phyloP scores from a whole-genome alignment of 2,113 vertebrate species.

The Ciconia boyciana region DNA sequence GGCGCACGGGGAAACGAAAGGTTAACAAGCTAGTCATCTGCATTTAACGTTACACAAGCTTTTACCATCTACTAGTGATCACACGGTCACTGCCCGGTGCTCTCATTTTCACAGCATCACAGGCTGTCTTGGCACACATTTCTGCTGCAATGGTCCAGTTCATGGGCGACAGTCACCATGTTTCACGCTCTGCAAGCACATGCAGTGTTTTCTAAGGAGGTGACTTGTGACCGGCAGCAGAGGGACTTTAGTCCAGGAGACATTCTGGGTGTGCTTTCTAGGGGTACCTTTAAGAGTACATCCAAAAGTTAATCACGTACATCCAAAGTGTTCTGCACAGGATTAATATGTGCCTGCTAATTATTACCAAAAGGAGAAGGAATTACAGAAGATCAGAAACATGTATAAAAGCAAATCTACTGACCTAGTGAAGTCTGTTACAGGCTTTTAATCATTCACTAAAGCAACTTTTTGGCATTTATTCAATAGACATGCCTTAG shows the following conservation, averaged over 20 bases:
- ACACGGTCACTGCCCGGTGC: background rate
- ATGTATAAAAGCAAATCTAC: background rate
- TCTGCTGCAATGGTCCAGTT: background rate
- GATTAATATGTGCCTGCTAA: background rate
- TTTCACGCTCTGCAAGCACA: no score
- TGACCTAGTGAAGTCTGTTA: background rate
- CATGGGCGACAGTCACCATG: background rate
- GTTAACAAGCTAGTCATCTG: background rate
- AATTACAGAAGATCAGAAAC: background rate
- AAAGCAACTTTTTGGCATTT: background rate
- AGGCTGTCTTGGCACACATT: background rate
- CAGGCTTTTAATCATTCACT: background rate
- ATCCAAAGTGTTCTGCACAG: background rate
- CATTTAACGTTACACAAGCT: background rate
- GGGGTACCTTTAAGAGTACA: background rate
- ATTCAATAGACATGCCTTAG: background rate
- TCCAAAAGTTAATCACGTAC: background rate
- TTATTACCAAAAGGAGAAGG: background rate
- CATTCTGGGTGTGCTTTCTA: background rate
- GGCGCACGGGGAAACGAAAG: accelerated
- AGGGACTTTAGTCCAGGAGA: background rate
- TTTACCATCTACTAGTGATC: background rate
- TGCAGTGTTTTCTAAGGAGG: background rate
- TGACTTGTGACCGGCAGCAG: background rate
- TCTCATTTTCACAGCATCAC: background rate